Evolutionary conservation across 2,888 invertebrate species (phyloP).

Genomic region (Tribolium freemani): DNA sequence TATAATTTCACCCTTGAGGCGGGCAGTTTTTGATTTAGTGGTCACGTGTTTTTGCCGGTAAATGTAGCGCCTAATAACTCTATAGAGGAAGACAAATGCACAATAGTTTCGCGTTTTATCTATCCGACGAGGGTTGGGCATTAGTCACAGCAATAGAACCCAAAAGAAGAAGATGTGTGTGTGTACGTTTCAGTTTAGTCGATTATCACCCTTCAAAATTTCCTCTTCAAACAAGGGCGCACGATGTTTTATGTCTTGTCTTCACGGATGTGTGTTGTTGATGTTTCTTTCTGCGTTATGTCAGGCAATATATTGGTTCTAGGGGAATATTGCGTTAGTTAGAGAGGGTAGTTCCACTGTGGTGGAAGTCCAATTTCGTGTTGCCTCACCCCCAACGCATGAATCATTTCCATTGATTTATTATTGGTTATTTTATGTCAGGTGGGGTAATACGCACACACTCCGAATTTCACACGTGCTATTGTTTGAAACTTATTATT

Average conservation of each 20-base stretch:
- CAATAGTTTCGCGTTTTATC: conserved; percentile 20
- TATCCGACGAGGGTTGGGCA: conserved; percentile 7
- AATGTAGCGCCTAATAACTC: conserved; percentile 24
- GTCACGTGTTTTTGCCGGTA: conserved; percentile 27
- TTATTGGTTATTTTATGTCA: conserved; percentile 23
- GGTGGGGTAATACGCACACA: conserved; percentile 16
- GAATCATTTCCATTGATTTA: conserved; percentile 29
- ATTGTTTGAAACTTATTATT: conserved; percentile 5
- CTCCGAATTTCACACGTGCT: conserved; percentile 3
- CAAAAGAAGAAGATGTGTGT: conserved; percentile 5
- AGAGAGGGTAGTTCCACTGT: not conserved
- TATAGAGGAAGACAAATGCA: conserved; percentile 15
- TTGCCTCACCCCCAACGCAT: conserved; percentile 15
- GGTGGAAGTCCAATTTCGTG: conserved; percentile 18
- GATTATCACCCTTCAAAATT: conserved; percentile 29
- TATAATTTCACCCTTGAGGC: conserved; percentile 7
- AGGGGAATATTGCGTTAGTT: conserved; percentile 15
- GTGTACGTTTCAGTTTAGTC: conserved; percentile 19
- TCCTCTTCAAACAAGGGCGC: conserved; percentile 14
- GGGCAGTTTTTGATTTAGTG: conserved; percentile 19
- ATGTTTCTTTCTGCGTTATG: conserved; percentile 8
- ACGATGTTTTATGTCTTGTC: conserved; percentile 9
- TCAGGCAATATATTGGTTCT: conserved; percentile 10
- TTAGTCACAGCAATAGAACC: conserved; percentile 15
- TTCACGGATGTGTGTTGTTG: not conserved